Percentiles rank a stretch among this genome's conserved stretches.
phyloP scores from a whole-genome alignment of 92 coral and sea anemone genomes.

The Galaxea fascicularis region DNA sequence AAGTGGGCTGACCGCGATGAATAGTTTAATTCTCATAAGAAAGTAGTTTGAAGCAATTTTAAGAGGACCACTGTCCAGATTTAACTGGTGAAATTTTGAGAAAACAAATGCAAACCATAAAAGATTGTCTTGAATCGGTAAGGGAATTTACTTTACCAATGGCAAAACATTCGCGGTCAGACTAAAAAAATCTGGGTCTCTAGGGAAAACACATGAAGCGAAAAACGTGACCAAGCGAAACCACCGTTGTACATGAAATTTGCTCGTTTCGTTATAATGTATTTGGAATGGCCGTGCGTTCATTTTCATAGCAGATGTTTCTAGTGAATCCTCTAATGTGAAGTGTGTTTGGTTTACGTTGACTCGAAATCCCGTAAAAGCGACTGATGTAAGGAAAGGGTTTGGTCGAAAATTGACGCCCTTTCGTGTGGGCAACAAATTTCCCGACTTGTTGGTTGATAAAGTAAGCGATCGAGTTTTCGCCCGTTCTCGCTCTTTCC shows the following conservation, averaged over 20 bases:
- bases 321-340: background rate
- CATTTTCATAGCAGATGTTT: background rate
- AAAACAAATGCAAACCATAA: background rate
- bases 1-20: background rate
- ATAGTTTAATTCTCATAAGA: background rate
- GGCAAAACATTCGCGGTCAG: background rate
- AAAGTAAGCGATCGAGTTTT: too few species aligned
- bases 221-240: background rate
- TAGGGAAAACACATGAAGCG: background rate
- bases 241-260: background rate
- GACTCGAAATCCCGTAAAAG: conserved; percentile 5
- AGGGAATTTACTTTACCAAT: background rate
- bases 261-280: background rate
- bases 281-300: too few species aligned
- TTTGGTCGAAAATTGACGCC: conserved; percentile 18
- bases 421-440: background rate
- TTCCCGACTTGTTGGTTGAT: background rate
- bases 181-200: background rate
- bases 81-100: background rate
- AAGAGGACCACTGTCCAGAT: background rate
- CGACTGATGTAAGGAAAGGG: conserved; percentile 32
- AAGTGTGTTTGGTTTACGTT: background rate
- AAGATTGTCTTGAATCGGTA: background rate
- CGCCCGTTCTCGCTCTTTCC: background rate
- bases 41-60: background rate